phyloP scores from a whole-genome alignment of 2,888 invertebrate genomes.

The Lottia gigantea region DNA sequence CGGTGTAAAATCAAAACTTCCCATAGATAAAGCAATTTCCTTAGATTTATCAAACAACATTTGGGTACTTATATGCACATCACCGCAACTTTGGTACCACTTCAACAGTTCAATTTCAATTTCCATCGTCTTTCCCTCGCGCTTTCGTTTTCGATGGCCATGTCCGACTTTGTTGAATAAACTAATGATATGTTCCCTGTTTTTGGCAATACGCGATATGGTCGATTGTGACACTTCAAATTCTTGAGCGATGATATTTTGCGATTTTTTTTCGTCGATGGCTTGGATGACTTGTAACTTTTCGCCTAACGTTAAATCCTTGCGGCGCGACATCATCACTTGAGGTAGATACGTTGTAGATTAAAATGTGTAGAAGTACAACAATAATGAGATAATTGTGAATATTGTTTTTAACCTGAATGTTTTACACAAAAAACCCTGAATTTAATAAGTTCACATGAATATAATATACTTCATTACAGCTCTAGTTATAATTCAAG shows the following conservation, averaged over 20 bases:
- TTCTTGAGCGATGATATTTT: conserved; percentile 1
- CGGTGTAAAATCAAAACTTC: neutral
- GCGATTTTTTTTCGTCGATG: neutral
- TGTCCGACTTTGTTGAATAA: conserved; percentile 3
- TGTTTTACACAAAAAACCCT: neutral
- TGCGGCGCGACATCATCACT: neutral
- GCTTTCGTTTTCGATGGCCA: conserved; percentile 3
- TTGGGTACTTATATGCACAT: neutral
- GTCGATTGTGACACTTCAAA: conserved; percentile 6
- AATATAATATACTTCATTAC: conserved; percentile 1
- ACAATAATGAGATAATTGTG: neutral
- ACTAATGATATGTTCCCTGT: neutral
- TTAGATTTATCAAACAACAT: conserved; percentile 2
- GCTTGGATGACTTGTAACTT: conserved; percentile 1
- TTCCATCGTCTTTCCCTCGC: neutral
- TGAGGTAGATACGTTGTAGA: conserved; percentile 8
- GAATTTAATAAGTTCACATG: neutral
- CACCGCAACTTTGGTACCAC: neutral
- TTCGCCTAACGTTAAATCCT: conserved; percentile 3
- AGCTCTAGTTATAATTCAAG: neutral
- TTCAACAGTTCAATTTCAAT: neutral
- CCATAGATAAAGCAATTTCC: neutral
- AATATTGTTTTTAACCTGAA: neutral
- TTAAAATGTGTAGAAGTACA: conserved; percentile 3
- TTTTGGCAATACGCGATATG: conserved; percentile 3